Evolutionary conservation across 2,797 vertebrate genomes (phyloP).

Genomic region (Hipposideros larvatus): DNA sequence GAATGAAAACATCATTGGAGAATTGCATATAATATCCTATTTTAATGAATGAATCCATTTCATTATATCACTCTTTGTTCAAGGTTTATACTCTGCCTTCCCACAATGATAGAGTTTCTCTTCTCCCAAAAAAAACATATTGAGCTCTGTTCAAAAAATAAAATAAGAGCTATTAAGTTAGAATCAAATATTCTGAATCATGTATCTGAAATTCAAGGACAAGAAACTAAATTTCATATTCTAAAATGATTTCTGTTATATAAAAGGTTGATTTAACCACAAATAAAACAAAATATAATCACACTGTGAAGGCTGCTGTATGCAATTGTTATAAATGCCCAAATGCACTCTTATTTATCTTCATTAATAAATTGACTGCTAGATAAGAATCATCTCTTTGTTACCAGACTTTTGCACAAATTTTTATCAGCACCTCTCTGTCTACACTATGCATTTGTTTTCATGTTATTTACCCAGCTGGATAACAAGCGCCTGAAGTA

Average conservation of each 20-base stretch:
- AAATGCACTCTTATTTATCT: not conserved
- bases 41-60: constrained; percentile 38
- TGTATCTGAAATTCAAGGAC: constrained; percentile 5
- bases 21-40: not conserved
- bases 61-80: constrained; percentile 13
- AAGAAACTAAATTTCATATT: constrained; percentile 25
- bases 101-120: not conserved
- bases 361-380: not conserved
- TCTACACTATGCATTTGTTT: not conserved
- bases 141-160: not conserved
- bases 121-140: not conserved
- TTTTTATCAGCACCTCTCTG: not conserved
- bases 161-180: constrained; percentile 35
- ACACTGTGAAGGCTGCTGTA: not conserved
- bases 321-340: not conserved
- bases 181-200: constrained; percentile 33
- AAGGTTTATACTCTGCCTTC: not conserved
- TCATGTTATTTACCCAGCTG: not conserved
- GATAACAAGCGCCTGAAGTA: not conserved
- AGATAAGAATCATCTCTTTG: not conserved
- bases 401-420: not conserved
- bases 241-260: not conserved
- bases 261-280: not conserved
- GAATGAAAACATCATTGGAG: not conserved
- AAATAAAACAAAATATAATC: not conserved